These are phyloP conservation scores for Scomber scombrus DNA, from an alignment of 2,113 vertebrate species.

Conservation along the genomic window DNA sequence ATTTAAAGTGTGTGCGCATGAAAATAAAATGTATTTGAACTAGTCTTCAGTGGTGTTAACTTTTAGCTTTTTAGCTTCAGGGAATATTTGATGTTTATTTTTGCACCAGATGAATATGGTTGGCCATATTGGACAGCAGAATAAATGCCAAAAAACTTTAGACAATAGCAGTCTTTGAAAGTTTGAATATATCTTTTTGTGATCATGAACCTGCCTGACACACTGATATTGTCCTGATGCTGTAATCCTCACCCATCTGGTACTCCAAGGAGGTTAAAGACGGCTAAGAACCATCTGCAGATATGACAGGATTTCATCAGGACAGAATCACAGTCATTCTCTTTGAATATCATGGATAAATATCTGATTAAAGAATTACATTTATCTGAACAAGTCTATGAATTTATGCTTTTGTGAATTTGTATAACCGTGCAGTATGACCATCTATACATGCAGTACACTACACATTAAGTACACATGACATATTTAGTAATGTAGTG, in stretches of 20 bases:
- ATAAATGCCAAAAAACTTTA: slow-evolving; percentile 24
- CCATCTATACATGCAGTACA: not conserved
- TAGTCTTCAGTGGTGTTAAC: not conserved
- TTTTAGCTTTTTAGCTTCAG: not conserved
- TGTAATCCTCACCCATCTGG: slow-evolving; percentile 56
- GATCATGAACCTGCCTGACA: slow-evolving; percentile 37
- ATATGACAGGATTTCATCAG: slow-evolving; percentile 43
- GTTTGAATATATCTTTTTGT: slow-evolving; percentile 21
- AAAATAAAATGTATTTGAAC: not conserved
- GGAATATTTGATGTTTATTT: slow-evolving; percentile 16
- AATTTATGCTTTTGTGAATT: not conserved
- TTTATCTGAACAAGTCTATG: slow-evolving; percentile 5
- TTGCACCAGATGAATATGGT: not conserved
- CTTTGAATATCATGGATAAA: slow-evolving; percentile 17
- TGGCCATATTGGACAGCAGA: slow-evolving; percentile 13
- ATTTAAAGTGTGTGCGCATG: not conserved
- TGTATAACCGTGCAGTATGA: not conserved
- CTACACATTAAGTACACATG: not conserved
- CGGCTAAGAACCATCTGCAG: slow-evolving; percentile 50
- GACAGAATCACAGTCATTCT: slow-evolving; percentile 19
- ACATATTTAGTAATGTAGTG: too few relatives aligned
- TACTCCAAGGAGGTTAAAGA: slow-evolving; percentile 47
- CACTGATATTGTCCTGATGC: slow-evolving; percentile 38
- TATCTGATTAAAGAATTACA: slow-evolving; percentile 6
- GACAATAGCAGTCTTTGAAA: slow-evolving; percentile 18